These are phyloP conservation scores for Burhinus oedicnemus DNA, from an alignment of 2,113 vertebrate species.

Conservation along the genomic window DNA sequence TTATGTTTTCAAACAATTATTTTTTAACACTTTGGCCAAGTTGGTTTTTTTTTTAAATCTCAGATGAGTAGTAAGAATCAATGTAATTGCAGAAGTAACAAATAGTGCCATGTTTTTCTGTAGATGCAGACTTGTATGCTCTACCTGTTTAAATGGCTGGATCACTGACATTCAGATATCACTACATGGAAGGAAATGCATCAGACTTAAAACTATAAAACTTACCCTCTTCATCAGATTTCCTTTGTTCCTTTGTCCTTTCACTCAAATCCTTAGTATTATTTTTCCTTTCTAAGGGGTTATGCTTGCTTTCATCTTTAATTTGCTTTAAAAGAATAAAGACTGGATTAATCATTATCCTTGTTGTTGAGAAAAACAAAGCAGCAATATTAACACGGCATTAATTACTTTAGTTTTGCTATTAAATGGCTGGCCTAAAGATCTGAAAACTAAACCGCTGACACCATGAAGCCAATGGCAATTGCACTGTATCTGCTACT, in stretches of 20 bases:
- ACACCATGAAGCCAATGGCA: neutral
- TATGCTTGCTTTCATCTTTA: neutral
- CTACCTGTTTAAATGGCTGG: neutral
- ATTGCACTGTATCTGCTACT: neutral
- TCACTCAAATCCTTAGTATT: neutral
- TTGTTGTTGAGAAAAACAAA: neutral
- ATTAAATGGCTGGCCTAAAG: neutral
- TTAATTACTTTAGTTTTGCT: neutral
- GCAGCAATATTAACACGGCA: neutral
- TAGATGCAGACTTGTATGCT: neutral
- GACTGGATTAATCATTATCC: neutral
- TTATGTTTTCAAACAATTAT: neutral
- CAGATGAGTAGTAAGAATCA: neutral
- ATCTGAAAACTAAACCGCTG: neutral
- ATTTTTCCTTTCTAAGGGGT: neutral
- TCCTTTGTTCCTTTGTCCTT: conserved; percentile 5
- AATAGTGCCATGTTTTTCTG: neutral
- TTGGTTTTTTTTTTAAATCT: neutral
- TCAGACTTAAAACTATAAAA: neutral
- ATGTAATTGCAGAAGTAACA: neutral
- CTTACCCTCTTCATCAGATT: conserved; percentile 45
- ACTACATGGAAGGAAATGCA: neutral
- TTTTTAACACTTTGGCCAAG: neutral
- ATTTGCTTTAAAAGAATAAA: conserved; percentile 54
- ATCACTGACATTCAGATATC: neutral